Percentiles rank a stretch among this genome's conserved stretches.
Conservation (phyloP, 2,797 vertebrate species). For the Lophotriccus pileatus region DNA sequence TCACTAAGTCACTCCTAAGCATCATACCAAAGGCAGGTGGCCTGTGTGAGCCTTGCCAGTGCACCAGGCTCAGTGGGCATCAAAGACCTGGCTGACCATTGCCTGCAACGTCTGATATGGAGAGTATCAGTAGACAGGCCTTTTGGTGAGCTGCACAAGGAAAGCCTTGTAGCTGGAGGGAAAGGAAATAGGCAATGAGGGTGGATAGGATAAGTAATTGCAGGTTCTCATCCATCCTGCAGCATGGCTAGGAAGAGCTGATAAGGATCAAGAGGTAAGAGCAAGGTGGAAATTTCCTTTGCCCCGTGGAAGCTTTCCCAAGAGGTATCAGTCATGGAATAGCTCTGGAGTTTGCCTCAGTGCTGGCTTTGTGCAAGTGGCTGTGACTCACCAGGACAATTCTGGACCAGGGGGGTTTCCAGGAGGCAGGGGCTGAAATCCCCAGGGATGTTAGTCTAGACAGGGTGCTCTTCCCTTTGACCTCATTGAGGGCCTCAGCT, state of each 20-base stretch:
- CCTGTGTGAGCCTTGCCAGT: fast-evolving
- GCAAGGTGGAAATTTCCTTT: background rate
- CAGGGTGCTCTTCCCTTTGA: conserved; percentile 69
- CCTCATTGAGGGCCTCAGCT: conserved; percentile 65
- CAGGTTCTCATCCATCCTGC: background rate
- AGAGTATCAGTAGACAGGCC: background rate
- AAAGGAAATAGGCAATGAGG: background rate
- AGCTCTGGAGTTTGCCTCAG: background rate
- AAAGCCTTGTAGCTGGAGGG: background rate
- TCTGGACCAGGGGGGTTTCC: conserved; percentile 73
- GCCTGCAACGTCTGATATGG: background rate
- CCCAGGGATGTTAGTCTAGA: conserved; percentile 80
- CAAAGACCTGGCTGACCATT: background rate
- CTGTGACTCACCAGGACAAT: conserved; percentile 71
- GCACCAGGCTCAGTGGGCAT: background rate
- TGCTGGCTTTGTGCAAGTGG: conserved; percentile 35
- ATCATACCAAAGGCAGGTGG: fast-evolving
- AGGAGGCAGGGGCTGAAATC: conserved; percentile 73
- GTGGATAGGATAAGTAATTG: background rate
- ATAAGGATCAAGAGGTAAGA: background rate
- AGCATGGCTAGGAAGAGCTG: background rate
- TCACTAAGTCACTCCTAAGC: background rate
- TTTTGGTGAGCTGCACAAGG: background rate
- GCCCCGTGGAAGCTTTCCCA: background rate
- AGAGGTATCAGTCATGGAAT: background rate